A percentile compares a stretch with the other conserved stretches of the same genome.
Conservation (phyloP, 2,888 invertebrate genomes). For the Mythimna lalbum region DNA sequence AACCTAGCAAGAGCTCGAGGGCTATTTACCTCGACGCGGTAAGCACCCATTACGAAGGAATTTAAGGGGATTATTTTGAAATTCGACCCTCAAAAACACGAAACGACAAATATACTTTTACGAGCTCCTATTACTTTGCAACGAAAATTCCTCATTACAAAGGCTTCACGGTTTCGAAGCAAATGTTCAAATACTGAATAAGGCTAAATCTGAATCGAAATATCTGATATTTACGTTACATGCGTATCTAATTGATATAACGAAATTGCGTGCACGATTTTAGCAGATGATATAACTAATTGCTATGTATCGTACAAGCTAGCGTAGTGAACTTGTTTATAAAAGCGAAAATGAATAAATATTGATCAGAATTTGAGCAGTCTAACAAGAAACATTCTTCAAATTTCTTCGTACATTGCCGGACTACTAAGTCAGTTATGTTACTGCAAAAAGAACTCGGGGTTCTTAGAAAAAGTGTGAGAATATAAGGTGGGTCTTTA, state of each 20-base stretch:
- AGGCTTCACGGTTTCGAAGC: constrained; percentile 21
- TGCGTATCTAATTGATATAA: constrained; percentile 49
- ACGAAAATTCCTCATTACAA: constrained; percentile 22
- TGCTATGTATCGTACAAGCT: constrained; percentile 23
- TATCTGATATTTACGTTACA: constrained; percentile 30
- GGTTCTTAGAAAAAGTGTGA: constrained; percentile 30
- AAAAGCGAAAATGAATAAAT: constrained; percentile 49
- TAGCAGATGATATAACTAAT: constrained; percentile 50
- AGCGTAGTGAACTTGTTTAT: constrained; percentile 30
- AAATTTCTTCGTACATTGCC: constrained; percentile 20
- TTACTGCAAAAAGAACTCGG: constrained; percentile 19
- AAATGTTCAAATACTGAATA: constrained; percentile 6
- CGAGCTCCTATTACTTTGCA: constrained; percentile 40
- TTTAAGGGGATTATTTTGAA: constrained; percentile 52
- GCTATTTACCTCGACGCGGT: constrained; percentile 37
- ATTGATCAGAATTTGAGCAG: constrained; percentile 45
- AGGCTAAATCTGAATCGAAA: constrained; percentile 12
- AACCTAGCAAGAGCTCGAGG: constrained; percentile 41
- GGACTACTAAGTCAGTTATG: constrained; percentile 18
- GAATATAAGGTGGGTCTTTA: constrained; percentile 38
- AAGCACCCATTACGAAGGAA: constrained; percentile 47
- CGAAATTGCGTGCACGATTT: constrained; percentile 54
- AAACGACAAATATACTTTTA: constrained; percentile 44
- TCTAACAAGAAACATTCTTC: constrained; percentile 28
- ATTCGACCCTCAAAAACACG: constrained; percentile 46